Percentiles rank a stretch among this genome's conserved stretches.
phyloP scores from a whole-genome alignment of 2,113 vertebrate genomes.

The Nanorana parkeri region DNA sequence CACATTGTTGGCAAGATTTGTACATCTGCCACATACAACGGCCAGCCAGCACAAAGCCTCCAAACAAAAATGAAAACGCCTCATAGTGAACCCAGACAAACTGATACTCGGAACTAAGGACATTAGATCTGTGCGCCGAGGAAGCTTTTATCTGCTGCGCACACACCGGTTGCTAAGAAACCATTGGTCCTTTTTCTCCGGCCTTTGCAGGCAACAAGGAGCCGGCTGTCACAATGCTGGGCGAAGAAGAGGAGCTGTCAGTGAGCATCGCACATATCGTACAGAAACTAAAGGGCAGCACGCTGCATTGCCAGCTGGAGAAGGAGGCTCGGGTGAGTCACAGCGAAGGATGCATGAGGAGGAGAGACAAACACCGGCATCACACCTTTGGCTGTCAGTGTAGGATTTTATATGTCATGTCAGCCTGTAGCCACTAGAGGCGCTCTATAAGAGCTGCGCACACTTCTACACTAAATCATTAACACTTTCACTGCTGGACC shows the following conservation, averaged over 20 bases:
- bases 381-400: background rate
- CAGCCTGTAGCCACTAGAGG: background rate
- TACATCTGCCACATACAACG: no score
- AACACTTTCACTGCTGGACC: no score
- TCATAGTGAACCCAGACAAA: background rate
- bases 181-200: constrained; percentile 55
- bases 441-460: background rate
- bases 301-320: constrained; percentile 90
- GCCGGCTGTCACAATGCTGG: constrained; percentile 70
- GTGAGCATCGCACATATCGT: constrained; percentile 86
- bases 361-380: background rate
- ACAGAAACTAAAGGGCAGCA: constrained; percentile 85
- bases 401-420: background rate
- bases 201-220: background rate
- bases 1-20: no score
- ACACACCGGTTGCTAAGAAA: constrained; percentile 69
- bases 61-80: background rate
- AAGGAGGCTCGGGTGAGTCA: constrained; percentile 90
- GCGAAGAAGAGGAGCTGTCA: constrained; percentile 81
- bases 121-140: background rate
- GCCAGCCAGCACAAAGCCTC: no score
- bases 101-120: constrained; percentile 10
- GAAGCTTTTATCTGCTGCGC: background rate
- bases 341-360: constrained; percentile 16
- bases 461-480: no score